Conservation (phyloP, 1,140 invertebrate genomes). For the Pararge aegeria region DNA sequence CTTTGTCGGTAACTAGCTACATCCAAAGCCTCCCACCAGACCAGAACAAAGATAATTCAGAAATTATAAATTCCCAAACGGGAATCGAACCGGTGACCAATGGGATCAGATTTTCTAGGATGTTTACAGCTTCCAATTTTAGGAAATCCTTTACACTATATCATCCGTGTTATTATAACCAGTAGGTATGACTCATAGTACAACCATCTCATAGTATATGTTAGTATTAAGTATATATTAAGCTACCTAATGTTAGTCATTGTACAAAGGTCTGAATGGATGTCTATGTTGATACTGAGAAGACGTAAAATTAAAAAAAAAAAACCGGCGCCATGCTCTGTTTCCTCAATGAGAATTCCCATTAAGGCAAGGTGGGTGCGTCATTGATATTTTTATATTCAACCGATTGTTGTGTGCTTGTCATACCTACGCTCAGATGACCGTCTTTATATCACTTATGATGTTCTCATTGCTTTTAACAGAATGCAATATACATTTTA, state of each 20-base stretch:
- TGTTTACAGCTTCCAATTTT: too few relatives aligned
- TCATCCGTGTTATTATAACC: conserved; percentile 2
- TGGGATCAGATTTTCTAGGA: too few relatives aligned
- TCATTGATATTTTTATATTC: conserved; percentile 30
- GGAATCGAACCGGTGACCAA: too few relatives aligned
- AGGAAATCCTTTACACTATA: conserved; percentile 6
- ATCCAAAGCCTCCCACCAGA: too few relatives aligned
- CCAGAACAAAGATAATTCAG: too few relatives aligned
- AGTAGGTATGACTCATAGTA: not conserved
- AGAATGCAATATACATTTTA: too few relatives aligned
- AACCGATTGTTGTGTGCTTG: conserved; percentile 1
- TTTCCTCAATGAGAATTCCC: conserved; percentile 29
- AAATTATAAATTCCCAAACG: too few relatives aligned
- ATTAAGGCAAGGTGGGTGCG: conserved; percentile 16
- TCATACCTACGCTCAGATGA: not conserved
- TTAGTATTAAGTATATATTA: too few relatives aligned
- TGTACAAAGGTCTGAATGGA: conserved; percentile 26
- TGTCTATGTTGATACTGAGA: conserved; percentile 26
- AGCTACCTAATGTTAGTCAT: conserved; percentile 24
- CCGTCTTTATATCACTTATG: not conserved
- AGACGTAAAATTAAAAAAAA: conserved; percentile 16
- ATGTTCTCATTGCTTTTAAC: not conserved
- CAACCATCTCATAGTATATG: too few relatives aligned
- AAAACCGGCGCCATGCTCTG: conserved; percentile 17
- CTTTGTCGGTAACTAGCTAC: too few relatives aligned